Evolutionary conservation across 2,888 invertebrate species (phyloP), one percentile per base, ranked within the genome.

Genomic region (Achlya flavicornis): DNA sequence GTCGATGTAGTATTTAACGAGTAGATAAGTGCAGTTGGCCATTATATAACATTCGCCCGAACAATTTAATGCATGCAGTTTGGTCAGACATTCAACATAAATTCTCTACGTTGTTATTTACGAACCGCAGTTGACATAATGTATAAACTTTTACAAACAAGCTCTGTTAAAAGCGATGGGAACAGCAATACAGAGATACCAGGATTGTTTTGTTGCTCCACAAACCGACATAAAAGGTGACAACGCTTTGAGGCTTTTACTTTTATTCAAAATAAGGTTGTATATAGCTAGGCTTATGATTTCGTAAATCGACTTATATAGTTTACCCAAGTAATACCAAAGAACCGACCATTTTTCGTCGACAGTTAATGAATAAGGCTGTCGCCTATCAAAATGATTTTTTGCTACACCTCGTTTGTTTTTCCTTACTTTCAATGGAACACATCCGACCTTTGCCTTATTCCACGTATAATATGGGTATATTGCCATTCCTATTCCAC

Each of bases 401-500:
- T 14, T 16, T 48, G 8, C 53, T 53, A 53, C 53, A 53, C 53
- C 53, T 53, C 53, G 53, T 53, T 53, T 53, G 53, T 53, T 53
- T 53, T 53, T n/a, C 16, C 53, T 53, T 19, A n/a, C 16, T 19
- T 53, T 3, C n/a, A n/a, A n/a, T 3, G n/a, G n/a, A 7, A 7
- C n/a, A 12, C 41, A 16, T n/a, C 19, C 1, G 19, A 10, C 53
- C 19, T 53, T 53, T 53, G 19, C 53, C 53, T 19, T 19, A 53
- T 53, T 53, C 19, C 19, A 53, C 19, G 53, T 53, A 53, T 53
- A 53, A 53, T 19, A 53, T 19, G 10, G 43, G 3, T 43, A 43
- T 43, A 43, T 26, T 43, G n/a, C 48, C 53, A 19, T 48, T 19
- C 19, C 19, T 16, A 16, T 53, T 19, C 19, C 19, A 19, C 16